A percentile compares a stretch with the other conserved stretches of the same genome.
These are phyloP conservation scores for Antechinus stuartii DNA, from an alignment of 2,113 vertebrate genomes.

Conservation along the genomic window DNA sequence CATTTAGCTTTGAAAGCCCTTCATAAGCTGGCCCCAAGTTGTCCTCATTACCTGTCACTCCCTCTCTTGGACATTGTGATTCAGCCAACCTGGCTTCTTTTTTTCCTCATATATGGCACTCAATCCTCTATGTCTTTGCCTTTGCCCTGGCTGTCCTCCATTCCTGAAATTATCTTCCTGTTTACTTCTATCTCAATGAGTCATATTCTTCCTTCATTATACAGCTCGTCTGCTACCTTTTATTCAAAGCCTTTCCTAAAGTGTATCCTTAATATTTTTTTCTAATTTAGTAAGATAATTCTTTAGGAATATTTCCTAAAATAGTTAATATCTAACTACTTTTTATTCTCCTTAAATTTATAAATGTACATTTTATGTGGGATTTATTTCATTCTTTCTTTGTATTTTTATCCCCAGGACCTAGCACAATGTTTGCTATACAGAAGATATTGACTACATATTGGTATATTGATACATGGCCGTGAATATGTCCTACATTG, in stretches of 20 bases:
- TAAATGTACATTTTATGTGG: background rate
- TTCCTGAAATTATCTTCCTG: background rate
- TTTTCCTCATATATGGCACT: background rate
- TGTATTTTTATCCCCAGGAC: background rate
- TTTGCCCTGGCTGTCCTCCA: background rate
- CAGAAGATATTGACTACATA: background rate
- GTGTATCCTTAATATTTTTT: too few relatives aligned
- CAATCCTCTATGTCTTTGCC: background rate
- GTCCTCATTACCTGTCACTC: background rate
- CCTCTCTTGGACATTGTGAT: background rate
- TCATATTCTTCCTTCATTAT: background rate
- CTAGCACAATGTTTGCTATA: background rate
- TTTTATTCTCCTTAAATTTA: background rate
- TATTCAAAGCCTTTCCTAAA: background rate
- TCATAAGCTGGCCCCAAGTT: background rate
- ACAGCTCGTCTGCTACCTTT: background rate
- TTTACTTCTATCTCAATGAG: background rate
- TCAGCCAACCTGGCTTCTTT: background rate
- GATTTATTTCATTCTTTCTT: background rate
- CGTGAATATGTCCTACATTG: background rate
- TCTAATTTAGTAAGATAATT: too few relatives aligned
- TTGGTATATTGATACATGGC: background rate
- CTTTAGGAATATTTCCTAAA: too few relatives aligned
- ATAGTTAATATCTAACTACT: background rate
- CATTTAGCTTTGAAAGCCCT: background rate